phyloP scores from a whole-genome alignment of 2,888 invertebrate genomes.

The Dynastes tityus region DNA sequence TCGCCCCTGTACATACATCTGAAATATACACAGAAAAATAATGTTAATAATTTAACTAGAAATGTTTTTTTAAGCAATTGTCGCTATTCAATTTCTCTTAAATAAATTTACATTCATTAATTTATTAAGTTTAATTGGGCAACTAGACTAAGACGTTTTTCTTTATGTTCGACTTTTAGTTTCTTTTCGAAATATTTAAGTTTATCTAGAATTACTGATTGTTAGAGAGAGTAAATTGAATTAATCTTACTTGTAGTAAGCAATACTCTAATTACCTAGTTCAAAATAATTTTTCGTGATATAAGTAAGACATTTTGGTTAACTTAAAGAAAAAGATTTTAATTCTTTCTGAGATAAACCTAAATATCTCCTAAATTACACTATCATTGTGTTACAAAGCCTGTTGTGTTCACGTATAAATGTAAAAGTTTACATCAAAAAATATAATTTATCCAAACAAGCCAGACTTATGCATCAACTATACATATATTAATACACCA shows the following conservation, averaged over 20 bases:
- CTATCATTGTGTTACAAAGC: slow-evolving; percentile 30
- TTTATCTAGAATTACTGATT: slow-evolving; percentile 3
- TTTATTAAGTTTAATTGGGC: slow-evolving; percentile 22
- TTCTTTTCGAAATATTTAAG: slow-evolving; percentile 23
- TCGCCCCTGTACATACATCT: slow-evolving; percentile 16
- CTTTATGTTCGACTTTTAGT: slow-evolving; percentile 2
- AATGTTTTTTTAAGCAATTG: slow-evolving; percentile 19
- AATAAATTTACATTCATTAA: slow-evolving; percentile 20
- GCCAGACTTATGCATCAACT: slow-evolving; percentile 16
- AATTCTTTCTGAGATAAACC: slow-evolving; percentile 10
- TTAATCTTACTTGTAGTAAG: no score
- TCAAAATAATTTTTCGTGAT: no score
- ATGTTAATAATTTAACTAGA: slow-evolving; percentile 14
- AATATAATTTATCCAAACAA: slow-evolving; percentile 30
- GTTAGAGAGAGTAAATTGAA: neutral
- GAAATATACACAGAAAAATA: slow-evolving; percentile 22
- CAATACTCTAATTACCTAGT: no score
- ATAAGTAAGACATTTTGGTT: neutral
- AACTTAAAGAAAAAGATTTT: slow-evolving; percentile 7
- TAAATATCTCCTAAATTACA: slow-evolving; percentile 25
- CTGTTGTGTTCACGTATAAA: slow-evolving; percentile 34
- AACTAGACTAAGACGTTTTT: slow-evolving; percentile 6
- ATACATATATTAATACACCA: slow-evolving; percentile 22
- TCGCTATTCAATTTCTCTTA: slow-evolving; percentile 12
- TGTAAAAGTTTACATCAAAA: slow-evolving; percentile 45